Evolutionary conservation across 2,797 vertebrate genomes (phyloP), one percentile per base, ranked within the genome.

Genomic region (Pangasius djambal): DNA sequence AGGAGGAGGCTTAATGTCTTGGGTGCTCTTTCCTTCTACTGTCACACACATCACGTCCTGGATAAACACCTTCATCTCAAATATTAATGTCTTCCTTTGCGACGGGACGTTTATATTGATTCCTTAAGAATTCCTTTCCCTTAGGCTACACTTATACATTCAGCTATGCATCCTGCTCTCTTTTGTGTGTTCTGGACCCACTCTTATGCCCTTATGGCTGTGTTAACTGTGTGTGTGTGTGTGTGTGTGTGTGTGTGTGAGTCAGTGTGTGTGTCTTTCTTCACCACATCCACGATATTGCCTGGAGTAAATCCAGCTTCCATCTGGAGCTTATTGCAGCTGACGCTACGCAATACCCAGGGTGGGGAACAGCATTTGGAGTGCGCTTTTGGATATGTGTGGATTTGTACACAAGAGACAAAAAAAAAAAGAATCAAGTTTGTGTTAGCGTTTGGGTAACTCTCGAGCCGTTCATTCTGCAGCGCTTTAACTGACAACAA

Each of bases 311-410:
- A 93, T 94, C 95, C 95, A 95, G 94, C 93, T 92, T 94, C 95
- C 96, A 96, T 96, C 96, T 97, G 96, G 96, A 96, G 94, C 94
- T 96, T 94, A 95, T 96, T 97, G 95, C 93, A 95, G 95, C 95
- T 96, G 95, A 96, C 94, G 95, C 96, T 85, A 72, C 96, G 96
- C 94, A 95, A 94, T 92, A 90, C 93, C 94, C 91, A 91, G 92
- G 91, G 93, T 92, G 94, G 92, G 93, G 92, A 92, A 94, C 90
- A 92, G 70, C 40, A 89, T 70, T 72, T 69, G 8, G 84, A 90
- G 75, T 86, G 37, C 10, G 15, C 44, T 86, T 78, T 91, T 90
- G 83, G 87, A 90, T 94, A 91, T 92, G 89, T 92, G 90, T 91
- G 89, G 40, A 12, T 75, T 70, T 70, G 52, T 50, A 37, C 70